Conservation (phyloP, 2,888 invertebrate species). For the Anticlea derivata region DNA sequence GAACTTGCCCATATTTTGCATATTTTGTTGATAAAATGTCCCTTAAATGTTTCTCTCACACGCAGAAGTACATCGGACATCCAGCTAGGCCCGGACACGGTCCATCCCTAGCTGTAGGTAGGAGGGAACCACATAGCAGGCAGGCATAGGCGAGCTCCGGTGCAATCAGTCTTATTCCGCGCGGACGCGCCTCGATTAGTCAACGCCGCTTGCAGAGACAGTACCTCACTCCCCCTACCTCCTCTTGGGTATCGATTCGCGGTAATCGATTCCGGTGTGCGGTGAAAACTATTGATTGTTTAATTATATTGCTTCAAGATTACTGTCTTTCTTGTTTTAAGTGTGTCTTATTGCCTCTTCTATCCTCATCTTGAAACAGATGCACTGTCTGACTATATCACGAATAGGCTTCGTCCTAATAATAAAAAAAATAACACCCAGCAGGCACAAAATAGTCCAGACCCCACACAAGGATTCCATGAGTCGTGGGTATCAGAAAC, state of each 20-base stretch:
- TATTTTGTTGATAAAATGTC: too few relatives aligned
- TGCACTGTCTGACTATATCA: too few relatives aligned
- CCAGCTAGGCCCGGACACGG: background rate
- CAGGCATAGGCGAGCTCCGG: conserved; percentile 76
- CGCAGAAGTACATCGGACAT: background rate
- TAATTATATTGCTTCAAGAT: conserved; percentile 41
- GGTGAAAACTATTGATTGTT: conserved; percentile 67
- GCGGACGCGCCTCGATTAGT: conserved; percentile 82
- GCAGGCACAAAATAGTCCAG: too few relatives aligned
- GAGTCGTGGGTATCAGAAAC: too few relatives aligned
- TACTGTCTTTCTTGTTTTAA: background rate
- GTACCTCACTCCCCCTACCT: conserved; percentile 61
- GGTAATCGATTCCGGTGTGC: conserved; percentile 73
- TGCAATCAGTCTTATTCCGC: conserved; percentile 83
- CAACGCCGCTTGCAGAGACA: conserved; percentile 82
- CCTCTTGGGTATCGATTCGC: conserved; percentile 73
- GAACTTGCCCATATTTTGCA: too few relatives aligned
- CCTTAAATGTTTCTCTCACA: too few relatives aligned
- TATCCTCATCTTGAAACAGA: too few relatives aligned
- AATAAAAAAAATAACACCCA: too few relatives aligned
- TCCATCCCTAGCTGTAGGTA: conserved; percentile 52
- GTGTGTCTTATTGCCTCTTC: too few relatives aligned
- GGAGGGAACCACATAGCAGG: conserved; percentile 73
- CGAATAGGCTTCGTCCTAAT: too few relatives aligned
- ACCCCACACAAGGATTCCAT: too few relatives aligned